Evolutionary conservation across 2,888 invertebrate genomes (phyloP).

Genomic region (Eilema griseolum): DNA sequence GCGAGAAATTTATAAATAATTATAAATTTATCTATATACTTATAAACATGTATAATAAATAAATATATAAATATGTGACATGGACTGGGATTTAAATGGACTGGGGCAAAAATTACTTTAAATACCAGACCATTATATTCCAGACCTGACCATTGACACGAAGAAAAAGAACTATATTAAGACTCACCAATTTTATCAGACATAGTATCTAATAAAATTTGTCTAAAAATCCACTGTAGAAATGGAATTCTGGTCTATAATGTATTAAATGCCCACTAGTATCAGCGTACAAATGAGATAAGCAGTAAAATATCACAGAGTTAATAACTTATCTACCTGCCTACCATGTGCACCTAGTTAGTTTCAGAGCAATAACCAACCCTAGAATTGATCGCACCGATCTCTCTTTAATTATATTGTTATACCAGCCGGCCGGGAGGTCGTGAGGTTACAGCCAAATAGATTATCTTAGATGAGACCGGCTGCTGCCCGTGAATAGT

Average conservation of each 20-base stretch:
- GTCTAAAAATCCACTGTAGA: neutral
- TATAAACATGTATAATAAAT: no score
- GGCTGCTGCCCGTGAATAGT: conserved; percentile 62
- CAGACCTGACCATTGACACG: no score
- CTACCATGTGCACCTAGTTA: conserved; percentile 32
- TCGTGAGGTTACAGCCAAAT: conserved; percentile 85
- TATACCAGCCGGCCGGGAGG: conserved; percentile 76
- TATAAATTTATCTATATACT: no score
- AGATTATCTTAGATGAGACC: conserved; percentile 76
- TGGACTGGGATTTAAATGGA: no score
- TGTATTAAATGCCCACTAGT: neutral
- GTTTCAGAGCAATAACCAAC: conserved; percentile 46
- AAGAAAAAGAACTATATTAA: no score
- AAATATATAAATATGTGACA: no score
- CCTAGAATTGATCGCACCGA: conserved; percentile 61
- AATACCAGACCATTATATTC: no score
- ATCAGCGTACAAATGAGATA: neutral
- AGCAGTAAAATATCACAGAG: neutral
- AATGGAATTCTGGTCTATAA: neutral
- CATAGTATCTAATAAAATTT: neutral
- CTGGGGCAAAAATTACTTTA: no score
- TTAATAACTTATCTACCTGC: neutral
- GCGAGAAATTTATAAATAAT: no score
- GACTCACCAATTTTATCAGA: no score
- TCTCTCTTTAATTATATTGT: conserved; percentile 87